Evolutionary conservation across 2,113 vertebrate genomes (phyloP).

Genomic region (Apaloderma vittatum): DNA sequence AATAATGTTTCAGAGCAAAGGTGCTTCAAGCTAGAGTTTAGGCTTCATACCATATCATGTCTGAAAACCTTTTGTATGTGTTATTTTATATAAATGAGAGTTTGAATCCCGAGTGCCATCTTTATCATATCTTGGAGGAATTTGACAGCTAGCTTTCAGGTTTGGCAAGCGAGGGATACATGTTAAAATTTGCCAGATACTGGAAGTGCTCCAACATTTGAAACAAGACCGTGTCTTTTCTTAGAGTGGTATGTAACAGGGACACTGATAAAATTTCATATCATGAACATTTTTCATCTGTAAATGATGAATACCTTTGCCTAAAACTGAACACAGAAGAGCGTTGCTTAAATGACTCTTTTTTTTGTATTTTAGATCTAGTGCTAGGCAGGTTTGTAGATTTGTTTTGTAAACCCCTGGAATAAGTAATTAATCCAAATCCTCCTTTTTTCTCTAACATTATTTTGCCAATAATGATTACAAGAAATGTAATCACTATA

Average conservation of each 20-base stretch:
- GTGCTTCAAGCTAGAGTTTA: constrained; percentile 41
- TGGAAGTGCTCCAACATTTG: constrained; percentile 72
- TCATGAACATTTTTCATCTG: constrained; percentile 29
- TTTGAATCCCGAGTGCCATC: constrained; percentile 63
- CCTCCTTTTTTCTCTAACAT: not conserved
- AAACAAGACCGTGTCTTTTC: constrained; percentile 58
- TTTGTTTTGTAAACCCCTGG: not conserved
- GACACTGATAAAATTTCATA: constrained; percentile 72
- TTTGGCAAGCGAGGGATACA: constrained; percentile 62
- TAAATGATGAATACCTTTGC: constrained; percentile 80
- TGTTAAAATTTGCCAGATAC: constrained; percentile 75
- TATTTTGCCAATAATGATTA: too few species aligned
- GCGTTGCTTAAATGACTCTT: constrained; percentile 67
- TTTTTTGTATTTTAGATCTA: not conserved
- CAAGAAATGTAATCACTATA: not conserved
- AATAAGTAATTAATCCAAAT: not conserved
- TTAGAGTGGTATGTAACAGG: constrained; percentile 71
- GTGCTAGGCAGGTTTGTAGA: not conserved
- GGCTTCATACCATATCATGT: not conserved
- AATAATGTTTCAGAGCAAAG: constrained; percentile 60
- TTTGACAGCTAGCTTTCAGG: constrained; percentile 70
- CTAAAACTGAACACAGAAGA: constrained; percentile 71
- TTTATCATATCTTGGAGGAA: constrained; percentile 72
- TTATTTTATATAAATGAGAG: constrained; percentile 53
- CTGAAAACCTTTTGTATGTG: constrained; percentile 54